Base-by-base conservation (phyloP, 2,888 invertebrate genomes). In the Himalopsyche anomala region DNA sequence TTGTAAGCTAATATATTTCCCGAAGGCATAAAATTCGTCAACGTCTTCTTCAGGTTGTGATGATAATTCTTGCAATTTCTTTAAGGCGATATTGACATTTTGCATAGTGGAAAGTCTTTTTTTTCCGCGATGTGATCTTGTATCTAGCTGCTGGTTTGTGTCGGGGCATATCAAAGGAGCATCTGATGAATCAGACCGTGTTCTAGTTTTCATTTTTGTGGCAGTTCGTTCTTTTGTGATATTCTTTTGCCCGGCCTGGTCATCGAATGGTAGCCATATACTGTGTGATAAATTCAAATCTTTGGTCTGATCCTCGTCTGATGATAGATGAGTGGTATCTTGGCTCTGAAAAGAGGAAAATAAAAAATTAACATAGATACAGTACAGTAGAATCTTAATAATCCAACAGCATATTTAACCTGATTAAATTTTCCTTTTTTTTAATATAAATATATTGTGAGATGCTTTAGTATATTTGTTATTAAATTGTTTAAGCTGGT, bases 41-140 rank as follows among this genome's bases (percentile, higher is more conserved):
- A 74, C 36, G 11, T 74, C 74, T 74, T 74, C 74, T 36, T 74
- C 74, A 4, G 74, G 74, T 74, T 74, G 74, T 36, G 74, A 74
- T 15, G 74, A 74, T 5, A 74, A 36, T 74, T 74, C 74, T 36
- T 74, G 36, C 36, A 74, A 74, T 74, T 74, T 74, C 9, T 38
- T 74, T 36, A 74, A 15, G 1, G 74, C 74, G 0, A 74, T 74
- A 74, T 74, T 74, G 8, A 74, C 74, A 74, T 36, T 74, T 15
- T 74, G 74, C 74, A 74, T 74, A 4, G 74, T 74, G 12, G 74
- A 28, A 74, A 74, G 36, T 74, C 74, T 74, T 36, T 74, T 74
- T 5, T 74, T 74, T 36, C 36, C 74, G 36, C 74, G 36, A 38
- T 12, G 36, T 11, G 38, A 74, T 36, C 74, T 28, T 74, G 74